Base-by-base conservation (phyloP, 2,113 vertebrate genomes). In the Chloropsis hardwickii region DNA sequence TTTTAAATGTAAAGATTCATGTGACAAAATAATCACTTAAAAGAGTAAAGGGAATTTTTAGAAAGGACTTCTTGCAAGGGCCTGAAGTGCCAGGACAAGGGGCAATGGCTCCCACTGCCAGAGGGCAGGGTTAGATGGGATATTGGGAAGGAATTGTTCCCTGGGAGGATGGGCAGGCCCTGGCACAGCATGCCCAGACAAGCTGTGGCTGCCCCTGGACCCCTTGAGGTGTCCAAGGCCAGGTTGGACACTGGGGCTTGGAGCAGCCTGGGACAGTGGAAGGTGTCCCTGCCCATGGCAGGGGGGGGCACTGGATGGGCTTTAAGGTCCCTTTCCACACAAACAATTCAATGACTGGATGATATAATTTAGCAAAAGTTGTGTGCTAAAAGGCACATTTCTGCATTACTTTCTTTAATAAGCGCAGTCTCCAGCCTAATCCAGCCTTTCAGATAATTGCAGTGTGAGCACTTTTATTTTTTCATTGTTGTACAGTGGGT, bases 351-450 rank as follows among this genome's bases (percentile, higher is more conserved):
- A 11, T 31, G 48, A 35, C 17, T 27, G 21, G 44, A 15, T 56
- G 35, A 42, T 88, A 80, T 64, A 66, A 93, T 91, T 97, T 94
- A 94, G 45, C 95, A 37, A 90, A 95, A 95, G 42, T 78, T 78
- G 91, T 22, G 3, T 84, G 81, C 72, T 82, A 70, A 90, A 95
- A 89, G 93, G 58, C 62, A 94, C 74, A 70, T 97, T 97, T 97
- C 96, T 97, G 83, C 94, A 90, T 95, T 89, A 94, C 54, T 96
- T 96, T 69, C 69, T 77, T 96, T 96, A 94, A 50, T 88, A 94
- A 66, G 74, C 86, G 11, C 66, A 69, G 44, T 86, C 77, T 94
- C 37, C 48, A 91, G 90, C 54, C 74, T 92, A 80, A 95, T 93
- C 95, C 85, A 92, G 79, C 39, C 79, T 94, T 92, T 88, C 83